Evolutionary conservation across 2,113 vertebrate genomes (phyloP).

Genomic region (Vicugna pacos): DNA sequence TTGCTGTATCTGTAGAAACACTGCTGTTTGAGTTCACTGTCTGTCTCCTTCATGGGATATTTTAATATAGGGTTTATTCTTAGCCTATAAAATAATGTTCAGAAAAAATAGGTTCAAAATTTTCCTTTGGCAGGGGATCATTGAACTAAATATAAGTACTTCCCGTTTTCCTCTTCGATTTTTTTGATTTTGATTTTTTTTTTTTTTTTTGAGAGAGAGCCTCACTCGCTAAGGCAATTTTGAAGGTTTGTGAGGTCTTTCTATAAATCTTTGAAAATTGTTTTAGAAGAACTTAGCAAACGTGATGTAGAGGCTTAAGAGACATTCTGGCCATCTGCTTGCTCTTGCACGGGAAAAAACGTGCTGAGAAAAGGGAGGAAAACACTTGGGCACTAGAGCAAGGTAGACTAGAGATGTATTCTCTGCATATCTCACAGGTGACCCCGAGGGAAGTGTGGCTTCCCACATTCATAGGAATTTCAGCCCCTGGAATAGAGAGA

Average conservation of each 20-base stretch:
- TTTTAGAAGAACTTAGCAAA: constrained; percentile 49
- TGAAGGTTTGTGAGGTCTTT: constrained; percentile 31
- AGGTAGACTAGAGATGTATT: neutral
- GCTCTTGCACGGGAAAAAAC: neutral
- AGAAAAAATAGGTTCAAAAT: constrained; percentile 11
- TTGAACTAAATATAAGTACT: constrained; percentile 40
- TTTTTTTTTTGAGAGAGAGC: neutral
- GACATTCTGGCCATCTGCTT: neutral
- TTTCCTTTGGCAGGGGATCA: constrained; percentile 1
- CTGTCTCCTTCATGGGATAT: neutral
- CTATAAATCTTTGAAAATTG: constrained; percentile 7
- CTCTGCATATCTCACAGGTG: neutral
- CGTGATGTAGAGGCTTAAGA: neutral
- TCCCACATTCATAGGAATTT: neutral
- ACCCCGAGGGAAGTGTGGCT: neutral
- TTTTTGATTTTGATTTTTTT: neutral
- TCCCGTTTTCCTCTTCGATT: constrained; percentile 29
- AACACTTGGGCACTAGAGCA: neutral
- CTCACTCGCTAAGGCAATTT: constrained; percentile 46
- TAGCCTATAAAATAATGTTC: constrained; percentile 48
- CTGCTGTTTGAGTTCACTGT: constrained; percentile 16
- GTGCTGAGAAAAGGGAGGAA: neutral
- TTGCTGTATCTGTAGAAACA: neutral
- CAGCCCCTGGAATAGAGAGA: neutral
- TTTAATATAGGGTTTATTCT: constrained; percentile 63